Evolutionary conservation across 2,888 invertebrate genomes (phyloP), one percentile per base, ranked within the genome.

Genomic region (Sepioteuthis lessoniana): DNA sequence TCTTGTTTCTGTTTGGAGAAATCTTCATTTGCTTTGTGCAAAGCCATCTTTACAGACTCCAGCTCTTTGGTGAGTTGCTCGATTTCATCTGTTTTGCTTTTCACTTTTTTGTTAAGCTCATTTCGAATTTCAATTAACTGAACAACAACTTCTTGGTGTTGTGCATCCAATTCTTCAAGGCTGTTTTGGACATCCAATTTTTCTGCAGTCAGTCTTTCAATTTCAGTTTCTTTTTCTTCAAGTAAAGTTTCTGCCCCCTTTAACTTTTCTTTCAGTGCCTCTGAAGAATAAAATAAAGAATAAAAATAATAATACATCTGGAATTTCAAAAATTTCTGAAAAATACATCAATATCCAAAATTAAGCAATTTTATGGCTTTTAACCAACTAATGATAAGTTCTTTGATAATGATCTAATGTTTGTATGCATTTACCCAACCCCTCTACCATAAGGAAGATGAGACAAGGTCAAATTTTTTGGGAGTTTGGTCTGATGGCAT

Each of bases 141-240:
- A 35, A 94, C 95, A 95, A 96, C 95, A 0, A 98, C 98, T 95
- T 98, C 97, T 96, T 98, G 98, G 96, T 98, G 98, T 97, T 98
- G 98, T 93, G 97, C 97, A 96, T 98, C 98, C 95, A 98, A 97
- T 96, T 98, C 98, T 95, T 98, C 98, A 94, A 98, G 97, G 95
- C 97, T 98, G 13, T 97, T 96, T 37, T 98, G 97, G 38, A 98
- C 97, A 95, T 97, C 97, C 50, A 95, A 95, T 93, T 96, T 96
- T 60, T 96, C 96, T n/a, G 94, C 91, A 47, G 94, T 93, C 90
- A 96, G 90, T 37, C 95, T 95, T 25, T 94, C 95, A 93, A 96
- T 94, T 93, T 95, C 95, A 90, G 94, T 94, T 94, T 95, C 95
- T 94, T 95, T 96, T 37, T 95, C 94, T 93, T 94, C 50, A 31